Conservation (phyloP, 2,113 vertebrate species). For the Coreoperca whiteheadi region DNA sequence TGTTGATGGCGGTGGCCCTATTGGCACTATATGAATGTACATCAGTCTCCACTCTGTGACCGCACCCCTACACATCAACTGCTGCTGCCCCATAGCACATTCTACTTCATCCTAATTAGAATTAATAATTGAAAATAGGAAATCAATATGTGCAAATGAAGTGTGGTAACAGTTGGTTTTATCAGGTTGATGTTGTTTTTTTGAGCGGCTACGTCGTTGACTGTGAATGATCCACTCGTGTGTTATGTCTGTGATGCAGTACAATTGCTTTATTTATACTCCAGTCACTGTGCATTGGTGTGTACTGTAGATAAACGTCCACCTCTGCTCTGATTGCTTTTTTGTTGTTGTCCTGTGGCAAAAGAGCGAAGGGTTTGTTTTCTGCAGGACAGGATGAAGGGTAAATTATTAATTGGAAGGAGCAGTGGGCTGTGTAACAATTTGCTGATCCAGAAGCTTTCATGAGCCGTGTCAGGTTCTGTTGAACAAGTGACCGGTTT, state of each 20-base stretch:
- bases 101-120: conserved; percentile 98
- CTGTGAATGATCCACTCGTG: conserved; percentile 63
- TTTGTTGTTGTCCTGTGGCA: conserved; percentile 66
- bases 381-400: conserved; percentile 71
- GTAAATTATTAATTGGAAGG: conserved; percentile 85
- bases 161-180: conserved; percentile 86
- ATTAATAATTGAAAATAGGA: conserved; percentile 99
- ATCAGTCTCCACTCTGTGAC: conserved; percentile 79
- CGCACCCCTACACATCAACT: conserved; percentile 86
- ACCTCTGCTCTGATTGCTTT: conserved; percentile 64
- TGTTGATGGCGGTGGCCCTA: conserved; percentile 16
- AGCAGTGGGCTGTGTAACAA: conserved; percentile 81
- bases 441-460: conserved; percentile 85
- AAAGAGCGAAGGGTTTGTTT: conserved; percentile 73
- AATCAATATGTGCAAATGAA: conserved; percentile 98
- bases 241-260: conserved; percentile 41
- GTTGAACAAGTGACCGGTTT: conserved; percentile 80
- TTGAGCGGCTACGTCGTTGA: conserved; percentile 65
- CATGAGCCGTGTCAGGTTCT: conserved; percentile 74
- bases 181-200: conserved; percentile 89
- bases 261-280: conserved; percentile 61
- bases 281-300: conserved; percentile 28
- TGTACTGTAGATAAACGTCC: conserved; percentile 53
- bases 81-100: conserved; percentile 86
- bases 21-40: conserved; percentile 58